These are phyloP conservation scores for Vanessa tameamea DNA, from an alignment of 1,140 invertebrate genomes.

Conservation along the genomic window DNA sequence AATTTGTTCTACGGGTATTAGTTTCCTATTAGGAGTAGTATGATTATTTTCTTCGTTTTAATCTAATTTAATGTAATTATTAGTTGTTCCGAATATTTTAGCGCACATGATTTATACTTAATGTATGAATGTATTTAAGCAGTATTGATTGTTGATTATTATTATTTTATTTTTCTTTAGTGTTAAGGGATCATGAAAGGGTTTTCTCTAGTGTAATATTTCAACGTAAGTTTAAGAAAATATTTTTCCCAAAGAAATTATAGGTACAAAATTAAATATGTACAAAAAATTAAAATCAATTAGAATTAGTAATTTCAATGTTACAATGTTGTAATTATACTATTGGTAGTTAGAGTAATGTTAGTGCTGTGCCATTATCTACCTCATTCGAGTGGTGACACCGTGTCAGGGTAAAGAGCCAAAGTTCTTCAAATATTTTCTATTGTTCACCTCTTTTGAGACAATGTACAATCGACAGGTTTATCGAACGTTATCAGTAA, in stretches of 20 bases:
- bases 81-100: constrained; percentile 65
- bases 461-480: constrained; percentile 48
- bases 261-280: constrained; percentile 74
- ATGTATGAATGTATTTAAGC: constrained; percentile 60
- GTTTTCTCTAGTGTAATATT: constrained; percentile 53
- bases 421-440: constrained; percentile 74
- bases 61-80: constrained; percentile 56
- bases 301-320: constrained; percentile 70
- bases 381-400: constrained; percentile 66
- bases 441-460: constrained; percentile 61
- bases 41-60: constrained; percentile 70
- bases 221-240: constrained; percentile 54
- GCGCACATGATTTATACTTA: constrained; percentile 62
- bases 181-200: constrained; percentile 56
- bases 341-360: constrained; percentile 70
- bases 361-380: constrained; percentile 72
- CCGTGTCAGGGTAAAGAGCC: constrained; percentile 73
- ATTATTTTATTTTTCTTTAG: constrained; percentile 77
- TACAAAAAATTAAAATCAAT: constrained; percentile 50
- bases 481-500: constrained; percentile 36
- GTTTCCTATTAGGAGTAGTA: constrained; percentile 78
- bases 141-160: constrained; percentile 78
- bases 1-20: constrained; percentile 80
- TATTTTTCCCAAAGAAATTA: constrained; percentile 78
- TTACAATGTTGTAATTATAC: constrained; percentile 71